Conservation (phyloP, 2,113 vertebrate species). For the Cottus gobio region DNA sequence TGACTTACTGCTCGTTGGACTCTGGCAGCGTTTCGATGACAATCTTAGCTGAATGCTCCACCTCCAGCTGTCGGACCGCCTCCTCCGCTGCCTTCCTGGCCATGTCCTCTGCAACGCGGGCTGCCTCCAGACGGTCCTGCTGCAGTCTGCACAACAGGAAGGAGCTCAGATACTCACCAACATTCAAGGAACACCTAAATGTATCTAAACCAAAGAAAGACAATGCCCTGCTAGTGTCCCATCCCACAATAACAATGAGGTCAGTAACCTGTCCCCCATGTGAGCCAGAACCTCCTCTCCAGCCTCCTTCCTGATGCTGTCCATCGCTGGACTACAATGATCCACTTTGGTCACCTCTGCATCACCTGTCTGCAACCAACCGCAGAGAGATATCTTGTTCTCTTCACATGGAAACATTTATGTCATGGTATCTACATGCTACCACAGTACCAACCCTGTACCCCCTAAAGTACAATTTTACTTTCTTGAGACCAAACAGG, state of each 20-base stretch:
- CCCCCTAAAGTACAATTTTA: background rate
- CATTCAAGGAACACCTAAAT: background rate
- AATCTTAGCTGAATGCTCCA: slow-evolving; percentile 65
- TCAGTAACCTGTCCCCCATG: slow-evolving; percentile 74
- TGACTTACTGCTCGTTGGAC: slow-evolving; percentile 75
- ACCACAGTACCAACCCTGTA: background rate
- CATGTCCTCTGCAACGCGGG: slow-evolving; percentile 69
- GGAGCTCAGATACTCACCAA: background rate
- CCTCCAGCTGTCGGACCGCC: slow-evolving; percentile 73
- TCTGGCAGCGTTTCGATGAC: slow-evolving; percentile 63
- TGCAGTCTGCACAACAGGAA: slow-evolving; percentile 61
- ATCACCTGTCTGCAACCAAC: slow-evolving; percentile 37
- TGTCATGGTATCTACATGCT: background rate
- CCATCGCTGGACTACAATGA: slow-evolving; percentile 29
- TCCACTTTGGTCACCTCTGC: slow-evolving; percentile 53
- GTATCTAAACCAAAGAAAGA: background rate
- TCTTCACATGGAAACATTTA: background rate
- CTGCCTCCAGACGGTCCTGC: slow-evolving; percentile 73
- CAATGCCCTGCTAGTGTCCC: background rate
- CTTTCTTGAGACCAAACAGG: background rate
- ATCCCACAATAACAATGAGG: background rate
- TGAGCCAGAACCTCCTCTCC: slow-evolving; percentile 47
- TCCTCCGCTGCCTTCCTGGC: slow-evolving; percentile 74
- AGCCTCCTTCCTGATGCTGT: slow-evolving; percentile 61
- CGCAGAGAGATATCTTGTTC: background rate